These are phyloP conservation scores for Mimumesa dahlbomi DNA, from an alignment of 2,888 invertebrate species.

Conservation along the genomic window DNA sequence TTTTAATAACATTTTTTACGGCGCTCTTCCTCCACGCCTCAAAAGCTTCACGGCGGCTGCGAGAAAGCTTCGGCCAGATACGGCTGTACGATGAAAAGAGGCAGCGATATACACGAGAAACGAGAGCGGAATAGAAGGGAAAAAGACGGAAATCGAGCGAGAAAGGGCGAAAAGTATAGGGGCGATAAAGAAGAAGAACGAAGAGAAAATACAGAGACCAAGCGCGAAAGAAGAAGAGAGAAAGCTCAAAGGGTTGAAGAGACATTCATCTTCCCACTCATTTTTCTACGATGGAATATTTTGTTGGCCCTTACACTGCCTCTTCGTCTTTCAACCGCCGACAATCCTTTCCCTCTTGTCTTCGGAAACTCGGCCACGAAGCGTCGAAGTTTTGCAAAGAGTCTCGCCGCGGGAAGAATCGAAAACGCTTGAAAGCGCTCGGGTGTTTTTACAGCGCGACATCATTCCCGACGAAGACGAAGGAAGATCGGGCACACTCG, in stretches of 20 bases:
- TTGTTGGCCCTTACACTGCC: constrained; percentile 30
- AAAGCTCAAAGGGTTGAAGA: constrained; percentile 5
- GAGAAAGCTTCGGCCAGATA: background rate
- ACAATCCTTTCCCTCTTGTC: constrained; percentile 26
- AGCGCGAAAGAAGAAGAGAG: constrained; percentile 4
- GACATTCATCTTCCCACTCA: constrained; percentile 5
- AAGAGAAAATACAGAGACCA: constrained; percentile 19
- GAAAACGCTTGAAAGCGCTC: constrained; percentile 42
- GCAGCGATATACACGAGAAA: background rate
- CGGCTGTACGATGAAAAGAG: too few species aligned
- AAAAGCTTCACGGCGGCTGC: constrained; percentile 42
- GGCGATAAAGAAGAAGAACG: constrained; percentile 13
- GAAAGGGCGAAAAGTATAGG: constrained; percentile 9
- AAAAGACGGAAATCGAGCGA: background rate
- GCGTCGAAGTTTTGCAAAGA: constrained; percentile 50
- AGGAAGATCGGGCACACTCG: constrained; percentile 15
- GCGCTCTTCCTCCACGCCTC: constrained; percentile 40
- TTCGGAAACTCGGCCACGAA: constrained; percentile 53
- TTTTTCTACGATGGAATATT: constrained; percentile 54
- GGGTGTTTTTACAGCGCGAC: constrained; percentile 43
- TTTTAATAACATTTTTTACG: constrained; percentile 72
- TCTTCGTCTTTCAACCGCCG: constrained; percentile 16
- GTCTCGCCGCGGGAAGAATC: constrained; percentile 46
- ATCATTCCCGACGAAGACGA: constrained; percentile 21
- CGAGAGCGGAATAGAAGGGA: background rate